Percentiles rank a stretch among this genome's conserved stretches.
Evolutionary conservation across 2,888 invertebrate genomes (phyloP).

Genomic region (Mechanitis messenoides): DNA sequence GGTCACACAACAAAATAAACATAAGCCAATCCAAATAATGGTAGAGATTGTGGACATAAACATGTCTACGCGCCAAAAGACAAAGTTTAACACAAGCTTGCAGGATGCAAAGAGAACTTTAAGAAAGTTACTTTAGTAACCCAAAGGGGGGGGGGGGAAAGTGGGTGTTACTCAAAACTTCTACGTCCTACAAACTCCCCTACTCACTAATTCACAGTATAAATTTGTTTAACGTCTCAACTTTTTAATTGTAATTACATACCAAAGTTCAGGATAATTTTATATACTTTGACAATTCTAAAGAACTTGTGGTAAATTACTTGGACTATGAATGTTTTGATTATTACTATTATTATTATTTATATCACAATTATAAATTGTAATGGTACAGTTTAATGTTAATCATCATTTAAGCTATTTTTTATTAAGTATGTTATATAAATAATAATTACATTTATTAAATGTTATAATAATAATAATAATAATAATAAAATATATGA

Average conservation of each 20-base stretch:
- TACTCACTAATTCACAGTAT: constrained; percentile 73
- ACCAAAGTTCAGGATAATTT: constrained; percentile 65
- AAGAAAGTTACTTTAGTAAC: constrained; percentile 57
- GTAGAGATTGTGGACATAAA: constrained; percentile 48
- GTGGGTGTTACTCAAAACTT: constrained; percentile 65
- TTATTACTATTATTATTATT: too few relatives aligned
- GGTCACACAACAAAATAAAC: constrained; percentile 20
- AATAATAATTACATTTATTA: too few relatives aligned
- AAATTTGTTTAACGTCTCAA: constrained; percentile 76
- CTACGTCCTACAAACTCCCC: constrained; percentile 60
- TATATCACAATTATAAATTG: too few relatives aligned
- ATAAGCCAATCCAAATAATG: constrained; percentile 16
- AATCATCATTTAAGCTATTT: too few relatives aligned
- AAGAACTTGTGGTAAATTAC: constrained; percentile 39
- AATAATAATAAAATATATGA: too few relatives aligned
- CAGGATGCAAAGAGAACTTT: constrained; percentile 65
- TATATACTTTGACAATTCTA: constrained; percentile 54
- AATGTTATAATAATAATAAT: too few relatives aligned
- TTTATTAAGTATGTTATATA: too few relatives aligned
- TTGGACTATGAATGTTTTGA: too few relatives aligned
- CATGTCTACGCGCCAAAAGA: constrained; percentile 53
- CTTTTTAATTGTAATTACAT: constrained; percentile 75
- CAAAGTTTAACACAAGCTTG: constrained; percentile 56
- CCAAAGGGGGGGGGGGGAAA: constrained; percentile 42
- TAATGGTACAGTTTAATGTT: too few relatives aligned